Base-by-base conservation (phyloP, 2,797 vertebrate genomes). In the Darevskia mixta region DNA sequence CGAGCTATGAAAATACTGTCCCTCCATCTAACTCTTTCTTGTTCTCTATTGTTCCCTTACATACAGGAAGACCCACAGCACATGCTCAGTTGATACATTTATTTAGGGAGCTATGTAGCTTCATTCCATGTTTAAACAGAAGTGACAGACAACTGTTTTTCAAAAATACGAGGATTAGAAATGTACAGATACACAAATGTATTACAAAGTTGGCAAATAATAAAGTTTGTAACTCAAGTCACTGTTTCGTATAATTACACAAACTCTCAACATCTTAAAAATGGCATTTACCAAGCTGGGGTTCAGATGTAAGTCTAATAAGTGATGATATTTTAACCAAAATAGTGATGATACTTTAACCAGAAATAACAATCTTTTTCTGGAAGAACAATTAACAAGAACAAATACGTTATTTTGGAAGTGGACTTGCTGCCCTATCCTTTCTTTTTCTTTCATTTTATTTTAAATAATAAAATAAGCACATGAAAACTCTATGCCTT, bases 401-500 rank as follows among this genome's bases (percentile, higher is more conserved):
- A 89, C 38, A 83, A 67, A 85, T 76, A 72, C 7, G 75, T 76
- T 17, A 79, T 82, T 92, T 90, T 87, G 76, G 72, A 95, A 94
- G 86, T 93, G 88, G 88, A 89, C 81, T 41, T 83, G 25, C 79
- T 89, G 66, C 55, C 89, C 95, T 95, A 92, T 92, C 84, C 81
- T 92, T 95, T 43, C 27, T 45, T 38, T n/a, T 61, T 18, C 6
- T n/a, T 69, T 86, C 2, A 9, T 67, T 80, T 49, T 3, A 3
- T 55, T 55, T 55, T 55, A 55, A 71, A 83, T 78, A 73, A 32
- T 43, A 72, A 90, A 91, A 87, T 88, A 95, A 95, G 94, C 82
- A 92, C 95, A 89, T 94, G 82, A 93, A 95, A 95, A 86, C 90
- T 81, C 88, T 96, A 93, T 86, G 91, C 58, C 92, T 95, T 87